phyloP scores from a whole-genome alignment of 2,888 invertebrate genomes.

The Toxonevra muliebris region DNA sequence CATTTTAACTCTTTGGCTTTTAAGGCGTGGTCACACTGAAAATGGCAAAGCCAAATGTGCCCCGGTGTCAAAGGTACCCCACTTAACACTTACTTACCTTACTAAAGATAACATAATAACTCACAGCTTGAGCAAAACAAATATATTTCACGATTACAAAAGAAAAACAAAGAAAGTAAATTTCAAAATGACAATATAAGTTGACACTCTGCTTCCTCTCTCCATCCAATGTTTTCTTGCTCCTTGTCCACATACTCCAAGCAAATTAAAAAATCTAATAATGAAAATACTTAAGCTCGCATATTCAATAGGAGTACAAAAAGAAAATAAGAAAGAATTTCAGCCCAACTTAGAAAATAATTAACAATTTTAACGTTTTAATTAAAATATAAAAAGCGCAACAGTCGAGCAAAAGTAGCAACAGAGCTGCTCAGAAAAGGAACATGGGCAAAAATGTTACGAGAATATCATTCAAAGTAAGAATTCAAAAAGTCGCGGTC shows the following conservation, averaged over 20 bases:
- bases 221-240: too few relatives aligned
- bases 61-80: too few relatives aligned
- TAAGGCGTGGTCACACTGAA: too few relatives aligned
- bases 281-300: constrained; percentile 25
- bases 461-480: background rate
- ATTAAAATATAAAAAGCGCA: constrained; percentile 48
- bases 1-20: too few relatives aligned
- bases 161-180: too few relatives aligned
- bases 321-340: background rate
- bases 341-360: constrained; percentile 47
- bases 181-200: too few relatives aligned
- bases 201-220: too few relatives aligned
- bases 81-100: too few relatives aligned
- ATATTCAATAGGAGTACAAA: constrained; percentile 1
- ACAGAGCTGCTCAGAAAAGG: constrained; percentile 1
- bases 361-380: constrained; percentile 56
- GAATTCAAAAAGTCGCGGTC: constrained; percentile 48
- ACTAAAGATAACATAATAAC: background rate
- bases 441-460: background rate
- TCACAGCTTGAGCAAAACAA: constrained; percentile 18
- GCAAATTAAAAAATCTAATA: constrained; percentile 30
- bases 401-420: background rate
- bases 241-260: background rate
- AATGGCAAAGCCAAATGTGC: too few relatives aligned
- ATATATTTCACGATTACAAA: too few relatives aligned